Percentiles rank a stretch among this genome's conserved stretches.
Evolutionary conservation across 2,113 vertebrate genomes (phyloP).

Genomic region (Centropus bengalensis): DNA sequence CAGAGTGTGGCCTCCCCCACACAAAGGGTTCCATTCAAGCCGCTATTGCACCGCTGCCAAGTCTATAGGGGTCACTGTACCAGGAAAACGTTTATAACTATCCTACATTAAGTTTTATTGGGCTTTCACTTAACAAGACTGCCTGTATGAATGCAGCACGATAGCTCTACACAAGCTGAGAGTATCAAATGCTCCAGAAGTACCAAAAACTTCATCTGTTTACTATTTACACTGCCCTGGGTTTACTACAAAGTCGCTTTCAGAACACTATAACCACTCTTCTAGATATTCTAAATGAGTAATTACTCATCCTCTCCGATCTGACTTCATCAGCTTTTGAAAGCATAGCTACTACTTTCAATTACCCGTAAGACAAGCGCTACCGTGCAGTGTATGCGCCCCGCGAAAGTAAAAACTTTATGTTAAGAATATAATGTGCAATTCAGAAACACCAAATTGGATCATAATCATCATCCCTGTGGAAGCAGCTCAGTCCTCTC

Average conservation of each 20-base stretch:
- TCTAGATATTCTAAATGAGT: background rate
- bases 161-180: background rate
- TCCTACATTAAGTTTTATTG: background rate
- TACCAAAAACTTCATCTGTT: background rate
- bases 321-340: background rate
- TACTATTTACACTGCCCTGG: background rate
- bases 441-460: constrained; percentile 49
- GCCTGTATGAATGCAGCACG: background rate
- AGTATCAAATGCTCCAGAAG: background rate
- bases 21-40: background rate
- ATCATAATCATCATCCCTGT: constrained; percentile 48
- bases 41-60: background rate
- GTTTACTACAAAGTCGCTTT: background rate
- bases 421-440: constrained; percentile 17
- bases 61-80: background rate
- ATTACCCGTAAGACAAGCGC: background rate
- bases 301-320: background rate
- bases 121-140: background rate
- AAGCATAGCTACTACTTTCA: background rate
- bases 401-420: constrained; percentile 25
- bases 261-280: background rate
- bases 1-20: background rate
- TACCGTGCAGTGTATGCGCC: background rate
- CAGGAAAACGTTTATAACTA: background rate
- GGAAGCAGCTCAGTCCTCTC: constrained; percentile 33